Base-by-base conservation (phyloP, 2,113 vertebrate species). In the Xiphophorus maculatus region DNA sequence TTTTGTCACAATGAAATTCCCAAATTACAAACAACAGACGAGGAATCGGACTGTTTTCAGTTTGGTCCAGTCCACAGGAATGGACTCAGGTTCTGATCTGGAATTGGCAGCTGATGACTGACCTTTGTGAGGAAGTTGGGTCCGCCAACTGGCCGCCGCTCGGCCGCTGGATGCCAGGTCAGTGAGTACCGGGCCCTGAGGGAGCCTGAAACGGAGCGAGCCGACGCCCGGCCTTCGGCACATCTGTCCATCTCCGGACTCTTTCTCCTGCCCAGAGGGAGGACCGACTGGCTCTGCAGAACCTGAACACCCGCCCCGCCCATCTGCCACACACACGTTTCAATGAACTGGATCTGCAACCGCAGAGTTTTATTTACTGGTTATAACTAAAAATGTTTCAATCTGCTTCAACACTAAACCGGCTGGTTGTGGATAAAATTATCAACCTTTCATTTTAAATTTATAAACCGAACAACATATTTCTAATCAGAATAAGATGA, bases 201-300 rank as follows among this genome's bases (percentile, higher is more conserved):
- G 86, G 86, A 68, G 62, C 69, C 83, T 84, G 83, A 93, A 93
- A 93, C 74, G 88, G 77, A 89, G 82, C 80, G 84, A 87, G 80
- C 80, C 62, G 80, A 87, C 88, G 87, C 82, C 84, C 86, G 85
- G 92, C 92, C 93, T 88, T 81, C 79, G 92, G 91, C 92, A 90
- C 92, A 92, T 91, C 90, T 93, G 91, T 93, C 92, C 88, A 88
- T 90, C 89, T 89, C 89, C 90, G 91, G 89, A 86, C 91, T 88
- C 77, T 92, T 93, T 92, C 76, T 67, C 88, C 87, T 89, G 87
- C 88, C 93, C 87, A 87, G 86, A 90, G 90, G 93, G 90, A 80
- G 76, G 82, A 84, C 67, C 63, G 87, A 84, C 76, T 86, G 77
- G 86, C 82, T 86, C 61, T 14, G 28, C 58, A 66, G 89, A 84